Conservation (phyloP, 2,797 vertebrate genomes). For the Brachyalestes nurse region DNA sequence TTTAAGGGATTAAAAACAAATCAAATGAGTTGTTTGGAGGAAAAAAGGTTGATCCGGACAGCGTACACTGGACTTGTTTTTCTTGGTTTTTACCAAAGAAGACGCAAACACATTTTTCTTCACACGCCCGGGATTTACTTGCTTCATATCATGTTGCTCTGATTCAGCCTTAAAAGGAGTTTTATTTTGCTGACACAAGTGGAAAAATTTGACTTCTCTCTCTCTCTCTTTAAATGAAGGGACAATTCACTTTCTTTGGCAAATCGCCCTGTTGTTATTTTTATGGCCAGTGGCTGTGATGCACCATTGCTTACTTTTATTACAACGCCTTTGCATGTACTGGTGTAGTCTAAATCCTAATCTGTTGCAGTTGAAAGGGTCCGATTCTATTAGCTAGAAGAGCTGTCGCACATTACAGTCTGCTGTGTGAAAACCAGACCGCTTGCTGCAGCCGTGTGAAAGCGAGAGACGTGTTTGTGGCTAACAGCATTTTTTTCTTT, state of each 20-base stretch:
- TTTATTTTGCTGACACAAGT: conserved; percentile 27
- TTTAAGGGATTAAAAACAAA: no score
- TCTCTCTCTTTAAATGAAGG: neutral
- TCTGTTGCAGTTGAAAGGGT: neutral
- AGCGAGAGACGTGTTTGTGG: neutral
- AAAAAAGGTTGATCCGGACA: neutral
- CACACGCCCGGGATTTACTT: neutral
- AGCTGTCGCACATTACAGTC: neutral
- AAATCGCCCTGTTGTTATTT: neutral
- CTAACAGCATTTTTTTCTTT: conserved; percentile 11
- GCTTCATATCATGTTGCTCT: conserved; percentile 4
- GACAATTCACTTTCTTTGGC: conserved; percentile 25
- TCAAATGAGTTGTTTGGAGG: no score
- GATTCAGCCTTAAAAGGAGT: conserved; percentile 11
- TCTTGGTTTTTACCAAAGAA: neutral
- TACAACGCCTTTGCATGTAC: neutral
- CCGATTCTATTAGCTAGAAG: neutral
- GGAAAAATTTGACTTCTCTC: conserved; percentile 18
- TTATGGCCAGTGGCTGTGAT: neutral
- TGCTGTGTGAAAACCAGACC: neutral
- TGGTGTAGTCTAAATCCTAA: neutral
- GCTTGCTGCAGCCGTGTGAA: neutral
- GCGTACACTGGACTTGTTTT: neutral
- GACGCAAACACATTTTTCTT: conserved; percentile 1
- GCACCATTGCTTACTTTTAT: conserved; percentile 2